phyloP scores from a whole-genome alignment of 2,113 vertebrate genomes.

The Oreochromis aureus region DNA sequence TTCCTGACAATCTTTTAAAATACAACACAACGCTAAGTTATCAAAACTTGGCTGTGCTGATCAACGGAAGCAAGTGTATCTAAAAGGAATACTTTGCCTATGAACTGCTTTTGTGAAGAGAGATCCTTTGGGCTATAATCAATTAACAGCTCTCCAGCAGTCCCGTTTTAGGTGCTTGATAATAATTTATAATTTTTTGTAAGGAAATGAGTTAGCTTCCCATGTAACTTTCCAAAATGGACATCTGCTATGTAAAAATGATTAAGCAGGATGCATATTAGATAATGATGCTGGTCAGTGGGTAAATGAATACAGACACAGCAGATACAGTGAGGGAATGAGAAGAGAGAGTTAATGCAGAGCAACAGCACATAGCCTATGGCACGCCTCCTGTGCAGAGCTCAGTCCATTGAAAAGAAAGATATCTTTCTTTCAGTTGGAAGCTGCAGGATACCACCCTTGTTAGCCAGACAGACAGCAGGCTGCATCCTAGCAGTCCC shows the following conservation, averaged over 20 bases:
- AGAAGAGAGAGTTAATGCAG: neutral
- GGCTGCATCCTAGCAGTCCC: slow-evolving; percentile 32
- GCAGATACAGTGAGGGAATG: neutral
- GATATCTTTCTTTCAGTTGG: neutral
- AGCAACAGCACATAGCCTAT: neutral
- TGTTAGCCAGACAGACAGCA: slow-evolving; percentile 48
- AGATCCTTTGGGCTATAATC: neutral
- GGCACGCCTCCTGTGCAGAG: slow-evolving; percentile 22
- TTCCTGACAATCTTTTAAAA: neutral
- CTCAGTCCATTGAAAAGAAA: slow-evolving; percentile 35
- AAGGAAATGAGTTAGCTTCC: neutral
- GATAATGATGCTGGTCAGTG: neutral
- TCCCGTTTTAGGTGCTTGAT: neutral
- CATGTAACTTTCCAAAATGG: neutral
- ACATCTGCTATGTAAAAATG: neutral
- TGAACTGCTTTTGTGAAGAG: neutral
- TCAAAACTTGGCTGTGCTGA: neutral
- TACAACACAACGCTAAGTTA: neutral
- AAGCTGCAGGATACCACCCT: slow-evolving; percentile 45
- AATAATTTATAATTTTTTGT: neutral
- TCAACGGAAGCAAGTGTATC: neutral
- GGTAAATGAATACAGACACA: neutral
- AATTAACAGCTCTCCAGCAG: neutral
- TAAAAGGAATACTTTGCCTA: neutral
- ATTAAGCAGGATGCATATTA: neutral